A percentile compares a stretch with the other conserved stretches of the same genome.
These are phyloP conservation scores for Zaprionus gabonicus DNA, from an alignment of 1,140 invertebrate genomes.

Conservation along the genomic window DNA sequence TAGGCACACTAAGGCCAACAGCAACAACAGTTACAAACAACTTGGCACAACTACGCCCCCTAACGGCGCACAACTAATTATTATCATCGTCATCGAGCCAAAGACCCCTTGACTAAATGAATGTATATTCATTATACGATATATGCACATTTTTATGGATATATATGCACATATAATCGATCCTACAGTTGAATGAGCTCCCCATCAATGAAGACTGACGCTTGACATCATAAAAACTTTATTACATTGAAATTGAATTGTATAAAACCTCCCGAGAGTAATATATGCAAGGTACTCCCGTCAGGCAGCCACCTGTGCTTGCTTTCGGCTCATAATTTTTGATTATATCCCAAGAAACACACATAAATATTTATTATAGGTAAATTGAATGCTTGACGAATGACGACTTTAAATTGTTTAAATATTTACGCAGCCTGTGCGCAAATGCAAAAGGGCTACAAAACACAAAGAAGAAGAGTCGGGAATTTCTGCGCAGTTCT, in stretches of 20 bases:
- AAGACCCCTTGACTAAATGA: constrained; percentile 31
- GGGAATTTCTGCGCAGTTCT: neutral
- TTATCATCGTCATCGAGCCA: constrained; percentile 20
- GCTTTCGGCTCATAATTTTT: constrained; percentile 54
- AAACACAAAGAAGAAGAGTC: neutral
- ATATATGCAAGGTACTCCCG: constrained; percentile 10
- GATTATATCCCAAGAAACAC: constrained; percentile 41
- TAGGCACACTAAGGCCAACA: constrained; percentile 3
- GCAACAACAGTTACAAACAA: constrained; percentile 12
- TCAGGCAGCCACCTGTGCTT: constrained; percentile 50
- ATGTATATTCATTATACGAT: neutral
- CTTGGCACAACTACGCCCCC: constrained; percentile 29
- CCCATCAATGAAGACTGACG: constrained; percentile 19
- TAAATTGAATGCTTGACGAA: constrained; percentile 45
- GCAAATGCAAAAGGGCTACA: neutral
- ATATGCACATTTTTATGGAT: constrained; percentile 1
- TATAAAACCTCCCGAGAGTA: constrained; percentile 25
- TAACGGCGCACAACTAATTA: constrained; percentile 34
- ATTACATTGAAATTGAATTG: constrained; percentile 61
- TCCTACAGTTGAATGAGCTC: constrained; percentile 28
- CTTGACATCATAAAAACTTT: constrained; percentile 49
- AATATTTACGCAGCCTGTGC: constrained; percentile 55
- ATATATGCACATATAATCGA: neutral
- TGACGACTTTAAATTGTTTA: constrained; percentile 47
- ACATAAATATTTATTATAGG: constrained; percentile 37